These are phyloP conservation scores for Microchrysa polita DNA, from an alignment of 2,888 invertebrate species.

Conservation along the genomic window DNA sequence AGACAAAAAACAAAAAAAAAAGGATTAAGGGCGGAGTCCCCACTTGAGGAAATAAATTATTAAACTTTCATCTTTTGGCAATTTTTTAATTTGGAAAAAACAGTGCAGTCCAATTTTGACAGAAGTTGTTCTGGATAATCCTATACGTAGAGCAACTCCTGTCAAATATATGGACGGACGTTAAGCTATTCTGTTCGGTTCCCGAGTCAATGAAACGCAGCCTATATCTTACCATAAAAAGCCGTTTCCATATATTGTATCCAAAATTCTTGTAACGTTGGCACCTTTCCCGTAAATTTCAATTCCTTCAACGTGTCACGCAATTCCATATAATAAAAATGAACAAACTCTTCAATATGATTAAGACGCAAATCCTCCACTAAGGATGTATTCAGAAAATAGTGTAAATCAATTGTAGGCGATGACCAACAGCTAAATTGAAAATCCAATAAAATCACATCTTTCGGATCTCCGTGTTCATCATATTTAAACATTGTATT, in stretches of 20 bases:
- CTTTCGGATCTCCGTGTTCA: constrained; percentile 55
- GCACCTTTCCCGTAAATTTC: constrained; percentile 50
- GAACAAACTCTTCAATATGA: constrained; percentile 52
- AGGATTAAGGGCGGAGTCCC: no score
- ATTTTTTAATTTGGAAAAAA: no score
- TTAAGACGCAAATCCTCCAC: constrained; percentile 51
- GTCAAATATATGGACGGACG: no score
- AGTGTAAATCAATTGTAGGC: constrained; percentile 55
- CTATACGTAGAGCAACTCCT: no score
- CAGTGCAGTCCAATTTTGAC: no score
- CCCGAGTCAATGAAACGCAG: no score
- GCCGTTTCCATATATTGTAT: constrained; percentile 53
- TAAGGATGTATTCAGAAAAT: constrained; percentile 54
- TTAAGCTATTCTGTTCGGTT: no score
- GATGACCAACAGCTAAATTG: constrained; percentile 56
- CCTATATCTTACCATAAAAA: constrained; percentile 54
- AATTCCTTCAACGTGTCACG: constrained; percentile 49
- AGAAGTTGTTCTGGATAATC: no score
- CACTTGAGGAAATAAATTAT: no score
- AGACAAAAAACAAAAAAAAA: background rate
- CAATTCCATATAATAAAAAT: constrained; percentile 52
- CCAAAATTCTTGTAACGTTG: constrained; percentile 53
- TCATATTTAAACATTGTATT: constrained; percentile 58
- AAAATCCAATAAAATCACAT: constrained; percentile 58
- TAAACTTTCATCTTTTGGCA: no score